phyloP scores from a whole-genome alignment of 37 sponge, comb jelly and placozoan species.

The Amphimedon queenslandica region DNA sequence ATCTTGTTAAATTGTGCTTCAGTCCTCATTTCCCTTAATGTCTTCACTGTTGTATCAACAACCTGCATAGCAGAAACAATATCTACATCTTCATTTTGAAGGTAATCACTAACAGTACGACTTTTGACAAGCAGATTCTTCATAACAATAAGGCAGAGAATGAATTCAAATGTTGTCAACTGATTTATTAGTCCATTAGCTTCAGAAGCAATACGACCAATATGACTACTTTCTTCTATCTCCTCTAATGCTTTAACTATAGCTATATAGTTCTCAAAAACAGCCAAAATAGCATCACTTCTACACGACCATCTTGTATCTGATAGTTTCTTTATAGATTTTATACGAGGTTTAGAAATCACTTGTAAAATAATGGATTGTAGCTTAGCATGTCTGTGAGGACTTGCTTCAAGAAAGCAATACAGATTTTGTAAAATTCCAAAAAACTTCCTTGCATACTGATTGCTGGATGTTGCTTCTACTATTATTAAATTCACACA shows the following conservation, averaged over 20 bases:
- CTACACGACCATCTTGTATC: conserved; percentile 18
- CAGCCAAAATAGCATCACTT: conserved; percentile 19
- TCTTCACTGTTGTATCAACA: conserved; percentile 14
- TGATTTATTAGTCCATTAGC: conserved; percentile 16
- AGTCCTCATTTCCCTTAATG: neutral
- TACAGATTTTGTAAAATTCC: conserved; percentile 23
- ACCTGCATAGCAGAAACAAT: conserved; percentile 21
- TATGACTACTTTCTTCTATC: neutral
- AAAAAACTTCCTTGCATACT: conserved; percentile 14
- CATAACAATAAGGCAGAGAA: conserved; percentile 9
- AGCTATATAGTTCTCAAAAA: conserved; percentile 5
- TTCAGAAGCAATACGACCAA: conserved; percentile 10
- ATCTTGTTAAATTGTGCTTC: conserved; percentile 8
- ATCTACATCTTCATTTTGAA: conserved; percentile 20
- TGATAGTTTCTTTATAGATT: conserved; percentile 18
- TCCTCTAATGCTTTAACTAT: conserved; percentile 11
- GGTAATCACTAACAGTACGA: conserved; percentile 17
- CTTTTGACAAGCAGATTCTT: conserved; percentile 8
- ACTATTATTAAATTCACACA: conserved; percentile 14
- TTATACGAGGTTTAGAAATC: conserved; percentile 18
- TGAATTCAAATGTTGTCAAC: conserved; percentile 19
- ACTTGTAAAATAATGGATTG: neutral
- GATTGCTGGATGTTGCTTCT: conserved; percentile 10
- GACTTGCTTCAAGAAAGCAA: conserved; percentile 23
- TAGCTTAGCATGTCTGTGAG: conserved; percentile 30